A percentile compares a stretch with the other conserved stretches of the same genome.
Conservation (phyloP, 2,113 vertebrate species). For the Mola mola region DNA sequence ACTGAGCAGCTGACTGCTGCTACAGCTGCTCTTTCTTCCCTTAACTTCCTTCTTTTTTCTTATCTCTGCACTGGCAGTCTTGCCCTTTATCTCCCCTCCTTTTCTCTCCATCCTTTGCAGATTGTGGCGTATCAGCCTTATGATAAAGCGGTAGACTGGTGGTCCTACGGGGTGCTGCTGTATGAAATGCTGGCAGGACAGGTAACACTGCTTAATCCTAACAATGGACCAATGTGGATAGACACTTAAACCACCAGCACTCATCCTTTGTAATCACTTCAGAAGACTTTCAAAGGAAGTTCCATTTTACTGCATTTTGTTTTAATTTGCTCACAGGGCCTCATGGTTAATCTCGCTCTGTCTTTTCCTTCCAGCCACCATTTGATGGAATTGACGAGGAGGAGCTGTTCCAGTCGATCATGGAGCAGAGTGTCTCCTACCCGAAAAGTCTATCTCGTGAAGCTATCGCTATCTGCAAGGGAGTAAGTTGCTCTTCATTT, state of each 20-base stretch:
- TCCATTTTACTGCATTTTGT: constrained; percentile 31
- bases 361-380: constrained; percentile 80
- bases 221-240: constrained; percentile 4
- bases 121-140: constrained; percentile 94
- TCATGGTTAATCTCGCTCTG: constrained; percentile 7
- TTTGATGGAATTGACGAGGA: constrained; percentile 93
- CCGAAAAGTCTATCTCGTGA: constrained; percentile 90
- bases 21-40: constrained; percentile 12
- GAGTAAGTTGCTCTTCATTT: constrained; percentile 77
- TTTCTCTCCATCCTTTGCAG: constrained; percentile 69
- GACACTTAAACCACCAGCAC: constrained; percentile 24
- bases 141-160: constrained; percentile 91
- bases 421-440: constrained; percentile 91
- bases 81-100: constrained; percentile 34
- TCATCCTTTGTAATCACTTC: constrained; percentile 42
- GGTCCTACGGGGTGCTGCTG: constrained; percentile 91
- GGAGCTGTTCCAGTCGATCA: constrained; percentile 92
- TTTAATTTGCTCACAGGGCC: constrained; percentile 23
- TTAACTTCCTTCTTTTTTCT: constrained; percentile 5
- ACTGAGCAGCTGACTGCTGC: constrained; percentile 19
- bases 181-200: constrained; percentile 94
- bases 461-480: constrained; percentile 91
- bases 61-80: constrained; percentile 20
- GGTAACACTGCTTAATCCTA: constrained; percentile 71
- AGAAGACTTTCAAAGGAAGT: constrained; percentile 31